Conservation (phyloP, 2,113 vertebrate genomes). For the Trematocara macrostoma region DNA sequence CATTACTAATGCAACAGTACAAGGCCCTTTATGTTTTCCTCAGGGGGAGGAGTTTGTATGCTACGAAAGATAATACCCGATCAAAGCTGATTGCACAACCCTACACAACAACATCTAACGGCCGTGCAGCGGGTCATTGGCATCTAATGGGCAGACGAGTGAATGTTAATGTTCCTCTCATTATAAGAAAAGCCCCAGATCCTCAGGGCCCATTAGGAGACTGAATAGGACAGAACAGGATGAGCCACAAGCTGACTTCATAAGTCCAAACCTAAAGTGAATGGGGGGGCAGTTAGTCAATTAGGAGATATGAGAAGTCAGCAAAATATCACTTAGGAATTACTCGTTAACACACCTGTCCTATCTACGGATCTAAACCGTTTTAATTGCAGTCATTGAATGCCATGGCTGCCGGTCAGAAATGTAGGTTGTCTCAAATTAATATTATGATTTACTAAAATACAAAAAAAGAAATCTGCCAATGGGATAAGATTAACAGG, state of each 20-base stretch:
- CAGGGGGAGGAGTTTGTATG: not conserved
- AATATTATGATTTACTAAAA: not conserved
- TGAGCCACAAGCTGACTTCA: not conserved
- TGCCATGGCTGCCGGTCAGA: not conserved
- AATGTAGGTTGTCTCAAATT: constrained; percentile 7
- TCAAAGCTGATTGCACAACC: constrained; percentile 35
- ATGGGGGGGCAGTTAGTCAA: constrained; percentile 56
- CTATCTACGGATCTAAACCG: not conserved
- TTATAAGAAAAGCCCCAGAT: constrained; percentile 44
- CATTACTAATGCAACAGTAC: not conserved
- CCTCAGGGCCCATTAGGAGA: constrained; percentile 40
- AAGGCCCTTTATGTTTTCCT: constrained; percentile 1
- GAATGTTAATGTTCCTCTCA: constrained; percentile 56
- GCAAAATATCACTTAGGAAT: constrained; percentile 18
- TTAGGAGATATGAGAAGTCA: constrained; percentile 7
- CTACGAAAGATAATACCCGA: constrained; percentile 10
- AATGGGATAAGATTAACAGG: not conserved
- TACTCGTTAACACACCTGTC: not conserved
- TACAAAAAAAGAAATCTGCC: not conserved
- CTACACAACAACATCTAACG: constrained; percentile 32
- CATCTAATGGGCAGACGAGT: constrained; percentile 49
- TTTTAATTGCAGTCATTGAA: constrained; percentile 15
- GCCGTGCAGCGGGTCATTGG: constrained; percentile 43
- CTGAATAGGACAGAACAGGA: constrained; percentile 4
- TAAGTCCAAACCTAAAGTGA: constrained; percentile 31